These are phyloP conservation scores for Microcebus jonahi DNA, from an alignment of 2,113 vertebrate species.

Conservation along the genomic window DNA sequence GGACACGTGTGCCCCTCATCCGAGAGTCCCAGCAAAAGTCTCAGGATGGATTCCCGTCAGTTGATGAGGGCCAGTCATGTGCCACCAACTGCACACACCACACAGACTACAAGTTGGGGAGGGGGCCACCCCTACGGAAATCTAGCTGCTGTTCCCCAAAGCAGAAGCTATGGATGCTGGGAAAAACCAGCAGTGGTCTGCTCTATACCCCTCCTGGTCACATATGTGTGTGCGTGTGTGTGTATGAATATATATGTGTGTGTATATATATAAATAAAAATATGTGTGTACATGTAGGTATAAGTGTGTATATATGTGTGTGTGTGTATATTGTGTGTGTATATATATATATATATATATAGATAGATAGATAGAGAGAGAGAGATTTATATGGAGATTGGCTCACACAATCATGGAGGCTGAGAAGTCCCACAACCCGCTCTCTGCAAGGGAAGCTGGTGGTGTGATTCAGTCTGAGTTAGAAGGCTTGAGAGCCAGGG, in stretches of 20 bases:
- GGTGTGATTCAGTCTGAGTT: not conserved
- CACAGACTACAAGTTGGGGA: not conserved
- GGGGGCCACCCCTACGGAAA: not conserved
- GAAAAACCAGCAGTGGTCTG: not conserved
- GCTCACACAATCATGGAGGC: not conserved
- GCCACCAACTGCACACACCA: not conserved
- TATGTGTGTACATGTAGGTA: too few species aligned
- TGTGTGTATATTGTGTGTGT: too few species aligned
- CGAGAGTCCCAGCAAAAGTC: not conserved
- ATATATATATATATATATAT: too few species aligned
- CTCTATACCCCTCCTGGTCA: not conserved
- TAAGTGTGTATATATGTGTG: too few species aligned
- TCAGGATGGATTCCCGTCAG: not conserved
- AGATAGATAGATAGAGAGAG: too few species aligned
- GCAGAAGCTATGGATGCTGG: not conserved
- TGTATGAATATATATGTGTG: too few species aligned
- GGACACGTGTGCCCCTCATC: not conserved
- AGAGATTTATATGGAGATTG: too few species aligned
- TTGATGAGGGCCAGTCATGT: not conserved
- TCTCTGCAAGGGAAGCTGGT: rapidly evolving
- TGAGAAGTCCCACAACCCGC: not conserved
- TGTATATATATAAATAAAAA: too few species aligned
- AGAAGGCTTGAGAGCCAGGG: not conserved
- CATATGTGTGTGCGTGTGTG: not conserved
- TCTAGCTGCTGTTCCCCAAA: not conserved